Percentiles rank a stretch among this genome's conserved stretches.
phyloP scores from a whole-genome alignment of 2,113 vertebrate species.

The Callocephalon fimbriatum region DNA sequence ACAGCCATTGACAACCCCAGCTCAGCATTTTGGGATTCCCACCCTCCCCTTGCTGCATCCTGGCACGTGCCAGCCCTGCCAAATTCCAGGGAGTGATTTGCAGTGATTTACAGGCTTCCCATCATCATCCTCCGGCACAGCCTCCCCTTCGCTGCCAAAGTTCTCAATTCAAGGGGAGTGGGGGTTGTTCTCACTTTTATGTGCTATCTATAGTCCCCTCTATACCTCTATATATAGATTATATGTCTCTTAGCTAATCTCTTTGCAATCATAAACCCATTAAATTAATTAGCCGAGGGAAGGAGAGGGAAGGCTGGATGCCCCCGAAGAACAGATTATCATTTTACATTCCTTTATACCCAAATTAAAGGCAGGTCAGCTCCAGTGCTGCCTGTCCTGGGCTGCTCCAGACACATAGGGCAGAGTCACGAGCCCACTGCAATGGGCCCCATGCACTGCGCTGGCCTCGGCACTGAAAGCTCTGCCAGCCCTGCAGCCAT shows the following conservation, averaged over 20 bases:
- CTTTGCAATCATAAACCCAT: constrained; percentile 66
- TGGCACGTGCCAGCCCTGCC: fast-evolving
- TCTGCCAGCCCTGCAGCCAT: not conserved
- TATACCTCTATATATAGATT: constrained; percentile 41
- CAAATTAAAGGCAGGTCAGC: not conserved
- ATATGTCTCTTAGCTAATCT: constrained; percentile 47
- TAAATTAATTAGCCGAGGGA: constrained; percentile 70
- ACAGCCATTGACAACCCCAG: not conserved
- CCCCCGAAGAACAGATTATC: not conserved
- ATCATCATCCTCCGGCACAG: not conserved
- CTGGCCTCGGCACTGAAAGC: fast-evolving
- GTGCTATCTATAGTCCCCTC: constrained; percentile 54
- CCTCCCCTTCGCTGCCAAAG: not conserved
- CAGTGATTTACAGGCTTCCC: not conserved
- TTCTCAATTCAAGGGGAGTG: not conserved
- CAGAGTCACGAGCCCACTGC: not conserved
- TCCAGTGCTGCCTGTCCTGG: not conserved
- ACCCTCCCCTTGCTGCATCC: not conserved
- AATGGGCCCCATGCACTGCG: not conserved
- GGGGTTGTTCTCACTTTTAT: not conserved
- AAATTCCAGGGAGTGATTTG: not conserved
- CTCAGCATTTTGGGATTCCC: not conserved
- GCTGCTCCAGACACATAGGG: fast-evolving
- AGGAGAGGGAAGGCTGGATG: not conserved
- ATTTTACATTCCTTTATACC: not conserved